These are phyloP conservation scores for Yponomeuta plumbellus DNA, from an alignment of 2,888 invertebrate species.

Conservation along the genomic window DNA sequence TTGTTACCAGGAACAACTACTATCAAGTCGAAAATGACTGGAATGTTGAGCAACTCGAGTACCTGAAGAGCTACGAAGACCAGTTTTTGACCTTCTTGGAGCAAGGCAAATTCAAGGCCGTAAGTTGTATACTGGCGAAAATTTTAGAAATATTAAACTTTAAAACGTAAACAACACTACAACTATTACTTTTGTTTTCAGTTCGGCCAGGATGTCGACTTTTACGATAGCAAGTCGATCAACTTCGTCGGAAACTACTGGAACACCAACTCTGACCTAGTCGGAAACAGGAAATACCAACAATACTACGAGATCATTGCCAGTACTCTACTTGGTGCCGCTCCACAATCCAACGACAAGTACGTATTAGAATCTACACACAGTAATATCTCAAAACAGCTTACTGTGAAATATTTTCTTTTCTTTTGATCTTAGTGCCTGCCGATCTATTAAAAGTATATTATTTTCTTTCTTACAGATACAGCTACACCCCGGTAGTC, in stretches of 20 bases:
- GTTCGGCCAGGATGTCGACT: constrained; percentile 52
- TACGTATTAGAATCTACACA: constrained; percentile 29
- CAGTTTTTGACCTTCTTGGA: constrained; percentile 67
- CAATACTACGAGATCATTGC: constrained; percentile 78
- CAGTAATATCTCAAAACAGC: not conserved
- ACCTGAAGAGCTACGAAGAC: constrained; percentile 78
- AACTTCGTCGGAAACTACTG: constrained; percentile 75
- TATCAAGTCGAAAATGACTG: constrained; percentile 75
- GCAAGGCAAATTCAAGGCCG: constrained; percentile 78
- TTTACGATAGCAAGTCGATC: constrained; percentile 60
- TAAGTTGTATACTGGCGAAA: constrained; percentile 43
- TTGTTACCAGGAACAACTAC: constrained; percentile 76
- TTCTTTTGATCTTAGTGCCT: no score
- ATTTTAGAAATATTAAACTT: not conserved
- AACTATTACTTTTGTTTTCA: constrained; percentile 30
- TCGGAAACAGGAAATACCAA: constrained; percentile 43
- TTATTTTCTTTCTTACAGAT: constrained; percentile 36
- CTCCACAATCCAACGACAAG: constrained; percentile 41
- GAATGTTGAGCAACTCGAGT: constrained; percentile 60
- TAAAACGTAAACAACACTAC: not conserved
- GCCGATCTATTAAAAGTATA: not conserved
- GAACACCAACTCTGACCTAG: constrained; percentile 73
- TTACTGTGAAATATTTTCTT: not conserved
- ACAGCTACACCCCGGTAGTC: constrained; percentile 71
- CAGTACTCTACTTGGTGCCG: constrained; percentile 56